phyloP scores from a whole-genome alignment of 2,888 invertebrate species.

The Dorcus parallelipipedus region DNA sequence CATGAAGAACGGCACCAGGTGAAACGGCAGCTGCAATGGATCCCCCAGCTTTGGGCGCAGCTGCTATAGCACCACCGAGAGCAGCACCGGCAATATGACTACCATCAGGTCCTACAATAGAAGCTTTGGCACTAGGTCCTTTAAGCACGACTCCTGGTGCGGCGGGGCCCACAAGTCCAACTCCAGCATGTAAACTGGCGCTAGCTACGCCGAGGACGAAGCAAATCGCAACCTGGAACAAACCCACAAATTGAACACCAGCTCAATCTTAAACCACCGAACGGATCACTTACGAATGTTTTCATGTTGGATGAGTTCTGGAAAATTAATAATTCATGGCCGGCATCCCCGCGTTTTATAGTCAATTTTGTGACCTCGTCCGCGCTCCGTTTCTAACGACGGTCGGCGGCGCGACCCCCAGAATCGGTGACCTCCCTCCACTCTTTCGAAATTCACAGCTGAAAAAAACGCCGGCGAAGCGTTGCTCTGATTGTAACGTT shows the following conservation, averaged over 20 bases:
- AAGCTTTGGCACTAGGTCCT: constrained; percentile 30
- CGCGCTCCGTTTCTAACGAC: constrained; percentile 13
- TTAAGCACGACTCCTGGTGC: constrained; percentile 29
- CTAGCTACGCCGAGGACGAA: constrained; percentile 20
- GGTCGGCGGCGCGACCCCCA: background rate
- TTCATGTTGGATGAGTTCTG: constrained; percentile 23
- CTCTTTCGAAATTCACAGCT: background rate
- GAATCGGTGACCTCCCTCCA: background rate
- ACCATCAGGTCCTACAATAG: constrained; percentile 34
- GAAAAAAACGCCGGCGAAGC: background rate
- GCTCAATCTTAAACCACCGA: background rate
- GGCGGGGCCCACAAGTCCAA: constrained; percentile 25
- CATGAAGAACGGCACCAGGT: constrained; percentile 23
- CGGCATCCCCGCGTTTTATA: constrained; percentile 24
- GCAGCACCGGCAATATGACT: constrained; percentile 29
- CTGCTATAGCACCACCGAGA: constrained; percentile 29
- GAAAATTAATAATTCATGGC: constrained; percentile 21
- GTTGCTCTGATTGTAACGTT: no score
- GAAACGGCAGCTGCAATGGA: constrained; percentile 23
- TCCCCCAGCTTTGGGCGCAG: constrained; percentile 29
- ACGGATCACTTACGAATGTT: constrained; percentile 18
- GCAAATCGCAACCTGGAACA: constrained; percentile 10
- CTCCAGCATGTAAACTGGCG: constrained; percentile 24
- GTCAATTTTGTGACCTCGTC: constrained; percentile 23
- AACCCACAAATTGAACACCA: no score